Evolutionary conservation across 2,888 invertebrate species (phyloP), one percentile per base, ranked within the genome.

Genomic region (Pristionchus mayeri): DNA sequence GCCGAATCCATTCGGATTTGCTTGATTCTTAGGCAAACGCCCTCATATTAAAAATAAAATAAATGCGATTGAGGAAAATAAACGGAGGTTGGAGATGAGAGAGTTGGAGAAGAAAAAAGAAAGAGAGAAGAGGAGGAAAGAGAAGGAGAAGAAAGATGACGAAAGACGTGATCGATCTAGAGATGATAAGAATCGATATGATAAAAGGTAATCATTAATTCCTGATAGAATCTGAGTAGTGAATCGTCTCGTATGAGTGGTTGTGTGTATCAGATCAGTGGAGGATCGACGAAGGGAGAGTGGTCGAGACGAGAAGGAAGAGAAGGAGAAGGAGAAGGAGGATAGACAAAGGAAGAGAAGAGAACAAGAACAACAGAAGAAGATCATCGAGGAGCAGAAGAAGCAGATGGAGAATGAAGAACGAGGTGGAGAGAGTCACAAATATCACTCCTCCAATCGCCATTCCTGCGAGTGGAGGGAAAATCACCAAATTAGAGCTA

Each of bases 321-420:
- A 52, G 27, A 78, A 24, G 50, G 48, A 50, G 7, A 50, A 78
- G 27, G 34, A n/a, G n/a, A n/a, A n/a, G n/a, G n/a, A n/a, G n/a
- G n/a, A n/a, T n/a, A n/a, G n/a, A 78, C n/a, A 78, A 44, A 34
- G 52, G 24, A 44, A 52, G n/a, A 52, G 52, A 52, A 78, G 40
- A 78, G 78, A 78, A 78, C 78, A 78, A 52, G 78, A 78, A 52
- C 52, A 78, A 52, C 78, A 78, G 27, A 78, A 52, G 34, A 78
- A 40, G 24, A 30, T 78, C 21, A 52, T 78, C n/a, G 78, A 52
- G 21, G 34, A 50, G 11, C 78, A 52, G 16, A 78, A 52, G 30
- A 78, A 21, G 34, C 50, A 52, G 7, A 78, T n/a, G 30, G 78
- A 78, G 30, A 27, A 16, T 7, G 78, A 78, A 24, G 78, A 78